Base-by-base conservation (phyloP, 2,113 vertebrate genomes). In the Sialia sialis region DNA sequence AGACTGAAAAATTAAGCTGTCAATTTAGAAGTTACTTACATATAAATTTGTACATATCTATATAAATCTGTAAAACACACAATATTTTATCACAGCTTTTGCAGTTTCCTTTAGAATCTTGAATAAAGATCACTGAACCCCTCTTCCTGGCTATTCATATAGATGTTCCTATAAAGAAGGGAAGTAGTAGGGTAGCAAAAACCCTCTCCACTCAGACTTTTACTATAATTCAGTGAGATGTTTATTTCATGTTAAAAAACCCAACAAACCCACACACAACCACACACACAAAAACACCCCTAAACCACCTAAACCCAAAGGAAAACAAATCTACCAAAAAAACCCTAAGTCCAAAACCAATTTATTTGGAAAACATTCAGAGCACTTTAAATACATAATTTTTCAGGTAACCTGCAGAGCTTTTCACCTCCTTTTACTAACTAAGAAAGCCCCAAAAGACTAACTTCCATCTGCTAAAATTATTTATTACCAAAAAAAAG, bases 341-440 rank as follows among this genome's bases (percentile, higher is more conserved):
- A 6, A 10, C 2, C 1, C 22, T 5, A 26, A 11, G 1, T 7
- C 6, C 10, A 36, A 5, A 59, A 7, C 16, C 39, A 67, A 43
- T 86, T 58, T 51, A 38, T 23, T 64, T 73, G 18, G 36, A 9
- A 84, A 82, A 36, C 29, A 90, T 34, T 60, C 41, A 64, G 19
- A 64, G 29, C 22, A 80, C 15, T 86, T 86, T 7, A 75, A 70
- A 85, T 23, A n/a, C 3, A 32, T 14, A 7, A 13, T 30, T 62
- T 72, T 89, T 49, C 46, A 82, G 6, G 26, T 52, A 77, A 48
- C 10, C 10, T 62, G 27, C 19, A 52, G 58, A 60, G 27, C 55
- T 66, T 78, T 70, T 32, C 14, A 38, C 5, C 19, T 85, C 8
- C n/a, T 48, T 85, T 82, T 29, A 39, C 14, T 27, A 32, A 75